Percentiles rank a stretch among this genome's conserved stretches.
These are phyloP conservation scores for Papilio elwesi DNA, from an alignment of 2,888 invertebrate genomes.

Conservation along the genomic window DNA sequence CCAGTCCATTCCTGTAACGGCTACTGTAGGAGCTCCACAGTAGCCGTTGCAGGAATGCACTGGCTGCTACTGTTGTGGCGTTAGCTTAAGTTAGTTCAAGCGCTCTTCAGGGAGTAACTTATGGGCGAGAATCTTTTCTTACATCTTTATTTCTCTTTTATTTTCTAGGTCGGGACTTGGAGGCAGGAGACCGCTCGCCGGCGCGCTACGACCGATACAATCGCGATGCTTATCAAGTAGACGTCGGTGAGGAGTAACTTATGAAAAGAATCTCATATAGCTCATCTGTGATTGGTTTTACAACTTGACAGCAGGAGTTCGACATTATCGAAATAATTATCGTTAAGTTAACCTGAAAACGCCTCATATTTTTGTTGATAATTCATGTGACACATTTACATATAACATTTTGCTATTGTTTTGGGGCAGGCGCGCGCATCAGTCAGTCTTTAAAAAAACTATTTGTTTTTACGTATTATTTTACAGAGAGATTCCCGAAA, in stretches of 20 bases:
- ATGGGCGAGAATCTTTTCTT: neutral
- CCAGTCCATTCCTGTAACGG: no score
- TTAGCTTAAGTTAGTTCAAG: no score
- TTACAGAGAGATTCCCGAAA: constrained; percentile 73
- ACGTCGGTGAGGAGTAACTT: constrained; percentile 54
- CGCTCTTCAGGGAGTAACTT: no score
- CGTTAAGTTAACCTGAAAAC: no score
- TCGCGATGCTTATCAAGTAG: constrained; percentile 60
- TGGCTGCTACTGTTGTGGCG: no score
- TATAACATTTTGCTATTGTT: constrained; percentile 29
- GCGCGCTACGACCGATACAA: constrained; percentile 56
- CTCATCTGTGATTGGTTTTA: neutral
- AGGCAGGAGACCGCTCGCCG: constrained; percentile 60
- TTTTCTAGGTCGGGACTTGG: constrained; percentile 55
- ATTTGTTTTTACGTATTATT: constrained; percentile 33
- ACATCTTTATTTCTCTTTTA: neutral
- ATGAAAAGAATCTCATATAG: neutral
- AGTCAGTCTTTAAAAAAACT: no score
- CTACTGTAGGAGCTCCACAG: no score
- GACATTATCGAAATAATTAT: no score
- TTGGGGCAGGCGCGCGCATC: constrained; percentile 53
- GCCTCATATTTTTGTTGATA: neutral
- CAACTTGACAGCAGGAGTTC: no score
- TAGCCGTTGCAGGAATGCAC: no score
- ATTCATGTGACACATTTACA: neutral